A percentile compares a stretch with the other conserved stretches of the same genome.
Evolutionary conservation across 1,140 invertebrate species (phyloP).

Genomic region (Prorops nasuta): DNA sequence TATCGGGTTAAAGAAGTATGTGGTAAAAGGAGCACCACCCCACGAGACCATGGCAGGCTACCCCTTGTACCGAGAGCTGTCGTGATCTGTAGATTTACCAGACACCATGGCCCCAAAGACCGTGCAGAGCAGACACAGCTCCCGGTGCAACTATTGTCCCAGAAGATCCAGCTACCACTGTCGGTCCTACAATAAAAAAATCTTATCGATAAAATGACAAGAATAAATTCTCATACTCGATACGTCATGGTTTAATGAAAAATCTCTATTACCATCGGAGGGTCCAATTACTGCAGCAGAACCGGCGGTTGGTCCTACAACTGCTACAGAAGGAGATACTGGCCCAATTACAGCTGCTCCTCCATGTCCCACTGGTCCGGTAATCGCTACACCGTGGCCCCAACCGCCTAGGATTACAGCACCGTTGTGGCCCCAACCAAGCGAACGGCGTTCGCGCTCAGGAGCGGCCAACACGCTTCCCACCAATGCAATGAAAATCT

Average conservation of each 20-base stretch:
- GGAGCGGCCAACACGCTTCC: slow-evolving; percentile 16
- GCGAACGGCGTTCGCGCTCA: slow-evolving; percentile 29
- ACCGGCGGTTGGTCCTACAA: slow-evolving; percentile 17
- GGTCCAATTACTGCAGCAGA: slow-evolving; percentile 25
- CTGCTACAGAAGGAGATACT: slow-evolving; percentile 2
- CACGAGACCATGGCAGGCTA: no score
- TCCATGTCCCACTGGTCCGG: slow-evolving; percentile 3
- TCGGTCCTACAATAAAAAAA: slow-evolving; percentile 10
- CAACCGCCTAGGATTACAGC: slow-evolving; percentile 16
- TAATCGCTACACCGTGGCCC: slow-evolving; percentile 5
- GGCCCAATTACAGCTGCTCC: slow-evolving; percentile 22
- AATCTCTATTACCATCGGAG: no score
- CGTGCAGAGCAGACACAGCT: no score
- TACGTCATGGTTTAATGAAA: no score
- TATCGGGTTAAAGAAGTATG: no score
- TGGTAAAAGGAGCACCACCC: no score
- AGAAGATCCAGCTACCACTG: slow-evolving; percentile 23
- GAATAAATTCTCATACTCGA: no score
- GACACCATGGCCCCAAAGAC: slow-evolving; percentile 3
- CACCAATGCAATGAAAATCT: slow-evolving; percentile 18
- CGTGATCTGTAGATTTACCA: slow-evolving; percentile 6
- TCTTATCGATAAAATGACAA: no score
- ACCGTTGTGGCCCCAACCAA: slow-evolving; percentile 23
- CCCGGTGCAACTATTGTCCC: slow-evolving; percentile 15
- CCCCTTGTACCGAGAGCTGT: background rate